phyloP scores from a whole-genome alignment of 92 coral and sea anemone genomes.

The Isaurus tuberculatus region DNA sequence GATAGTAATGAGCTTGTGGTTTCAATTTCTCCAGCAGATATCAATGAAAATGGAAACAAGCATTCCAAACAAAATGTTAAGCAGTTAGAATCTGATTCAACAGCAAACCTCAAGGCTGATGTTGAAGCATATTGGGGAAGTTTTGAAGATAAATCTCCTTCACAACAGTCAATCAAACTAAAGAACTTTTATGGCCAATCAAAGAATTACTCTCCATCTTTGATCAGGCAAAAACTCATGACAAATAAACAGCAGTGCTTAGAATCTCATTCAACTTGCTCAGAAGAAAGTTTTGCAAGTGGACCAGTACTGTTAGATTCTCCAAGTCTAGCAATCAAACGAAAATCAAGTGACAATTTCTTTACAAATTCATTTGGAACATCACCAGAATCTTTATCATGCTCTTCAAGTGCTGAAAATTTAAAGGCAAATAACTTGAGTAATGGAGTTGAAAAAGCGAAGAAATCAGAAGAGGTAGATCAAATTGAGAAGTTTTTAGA shows the following conservation, averaged over 20 bases:
- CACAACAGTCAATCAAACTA: neutral
- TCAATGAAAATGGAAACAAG: slow-evolving; percentile 13
- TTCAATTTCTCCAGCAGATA: neutral
- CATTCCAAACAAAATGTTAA: neutral
- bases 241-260: neutral
- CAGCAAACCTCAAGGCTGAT: neutral
- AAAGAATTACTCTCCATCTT: neutral
- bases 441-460: slow-evolving; percentile 1
- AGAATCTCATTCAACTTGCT: neutral
- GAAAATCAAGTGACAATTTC: slow-evolving; percentile 1
- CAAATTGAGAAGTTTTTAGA: slow-evolving; percentile 21
- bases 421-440: neutral
- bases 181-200: neutral
- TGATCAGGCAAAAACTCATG: neutral
- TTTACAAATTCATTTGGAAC: neutral
- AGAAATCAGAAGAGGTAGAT: neutral
- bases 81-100: neutral
- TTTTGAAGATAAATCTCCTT: neutral
- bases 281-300: slow-evolving; percentile 15
- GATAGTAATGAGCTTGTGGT: neutral
- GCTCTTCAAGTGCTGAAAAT: neutral
- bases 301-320: neutral
- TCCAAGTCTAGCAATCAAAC: neutral
- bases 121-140: neutral
- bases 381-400: slow-evolving; percentile 16